These are phyloP conservation scores for Trinorchestia longiramus DNA, from an alignment of 1,140 invertebrate genomes.

Conservation along the genomic window DNA sequence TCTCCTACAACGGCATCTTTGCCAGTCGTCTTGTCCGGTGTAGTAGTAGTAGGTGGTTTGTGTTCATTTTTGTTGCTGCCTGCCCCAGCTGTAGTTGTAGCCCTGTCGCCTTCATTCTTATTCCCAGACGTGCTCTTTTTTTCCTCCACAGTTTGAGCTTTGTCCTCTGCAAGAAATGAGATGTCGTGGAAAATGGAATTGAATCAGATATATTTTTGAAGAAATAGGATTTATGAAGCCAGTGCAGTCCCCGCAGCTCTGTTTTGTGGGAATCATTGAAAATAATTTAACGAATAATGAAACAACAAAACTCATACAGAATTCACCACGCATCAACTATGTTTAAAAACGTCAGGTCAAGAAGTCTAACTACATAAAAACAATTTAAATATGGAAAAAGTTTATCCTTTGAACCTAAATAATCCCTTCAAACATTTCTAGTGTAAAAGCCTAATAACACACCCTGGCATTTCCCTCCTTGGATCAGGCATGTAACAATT, in stretches of 20 bases:
- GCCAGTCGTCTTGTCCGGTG: neutral
- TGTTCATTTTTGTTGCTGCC: neutral
- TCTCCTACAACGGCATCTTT: neutral
- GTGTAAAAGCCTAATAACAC: no score
- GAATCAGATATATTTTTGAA: neutral
- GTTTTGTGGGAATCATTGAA: neutral
- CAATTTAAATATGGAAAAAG: neutral
- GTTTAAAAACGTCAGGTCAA: neutral
- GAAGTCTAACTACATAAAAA: neutral
- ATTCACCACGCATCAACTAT: neutral
- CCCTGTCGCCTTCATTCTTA: neutral
- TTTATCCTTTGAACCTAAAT: no score
- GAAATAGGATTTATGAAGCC: neutral
- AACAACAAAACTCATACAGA: neutral
- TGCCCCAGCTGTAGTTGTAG: neutral
- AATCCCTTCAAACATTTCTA: no score
- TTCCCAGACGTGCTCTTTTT: neutral
- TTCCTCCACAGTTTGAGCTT: conserved; percentile 13
- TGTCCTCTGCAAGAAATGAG: conserved; percentile 43
- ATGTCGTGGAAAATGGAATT: conserved; percentile 35
- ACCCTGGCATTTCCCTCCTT: no score
- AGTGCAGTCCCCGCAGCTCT: neutral
- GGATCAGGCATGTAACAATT: no score
- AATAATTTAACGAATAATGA: neutral
- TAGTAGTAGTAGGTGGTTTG: neutral